Conservation (phyloP, 2,797 vertebrate species). For the Rhinophrynus dorsalis region DNA sequence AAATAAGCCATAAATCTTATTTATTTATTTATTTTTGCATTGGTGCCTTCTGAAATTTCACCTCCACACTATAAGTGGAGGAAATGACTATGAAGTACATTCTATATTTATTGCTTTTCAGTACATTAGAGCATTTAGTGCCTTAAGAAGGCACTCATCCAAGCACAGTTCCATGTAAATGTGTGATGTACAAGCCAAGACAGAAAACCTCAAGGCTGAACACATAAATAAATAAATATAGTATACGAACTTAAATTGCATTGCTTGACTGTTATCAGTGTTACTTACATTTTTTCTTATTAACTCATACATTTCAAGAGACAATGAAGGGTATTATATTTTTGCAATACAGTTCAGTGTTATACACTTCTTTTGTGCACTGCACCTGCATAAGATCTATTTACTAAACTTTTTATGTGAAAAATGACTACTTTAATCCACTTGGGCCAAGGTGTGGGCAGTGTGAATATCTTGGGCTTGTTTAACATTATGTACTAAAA, state of each 20-base stretch:
- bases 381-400: no score
- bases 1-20: neutral
- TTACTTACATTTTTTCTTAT: no score
- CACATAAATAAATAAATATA: constrained; percentile 53
- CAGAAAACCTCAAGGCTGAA: constrained; percentile 56
- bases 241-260: constrained; percentile 56
- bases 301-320: no score
- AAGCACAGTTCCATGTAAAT: constrained; percentile 56
- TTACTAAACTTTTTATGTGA: no score
- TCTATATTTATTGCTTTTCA: constrained; percentile 66
- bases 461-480: no score
- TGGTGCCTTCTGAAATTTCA: constrained; percentile 45
- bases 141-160: constrained; percentile 61
- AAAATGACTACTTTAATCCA: no score
- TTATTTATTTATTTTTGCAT: constrained; percentile 16
- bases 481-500: no score
- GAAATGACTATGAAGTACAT: constrained; percentile 39
- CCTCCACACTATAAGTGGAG: constrained; percentile 27
- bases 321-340: no score
- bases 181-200: constrained; percentile 56
- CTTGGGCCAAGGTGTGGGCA: no score
- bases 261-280: constrained; percentile 58
- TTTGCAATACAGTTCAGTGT: no score
- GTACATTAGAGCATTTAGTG: constrained; percentile 63
- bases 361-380: no score